These are phyloP conservation scores for Hesperophylax magnus DNA, from an alignment of 1,140 invertebrate genomes.

Conservation along the genomic window DNA sequence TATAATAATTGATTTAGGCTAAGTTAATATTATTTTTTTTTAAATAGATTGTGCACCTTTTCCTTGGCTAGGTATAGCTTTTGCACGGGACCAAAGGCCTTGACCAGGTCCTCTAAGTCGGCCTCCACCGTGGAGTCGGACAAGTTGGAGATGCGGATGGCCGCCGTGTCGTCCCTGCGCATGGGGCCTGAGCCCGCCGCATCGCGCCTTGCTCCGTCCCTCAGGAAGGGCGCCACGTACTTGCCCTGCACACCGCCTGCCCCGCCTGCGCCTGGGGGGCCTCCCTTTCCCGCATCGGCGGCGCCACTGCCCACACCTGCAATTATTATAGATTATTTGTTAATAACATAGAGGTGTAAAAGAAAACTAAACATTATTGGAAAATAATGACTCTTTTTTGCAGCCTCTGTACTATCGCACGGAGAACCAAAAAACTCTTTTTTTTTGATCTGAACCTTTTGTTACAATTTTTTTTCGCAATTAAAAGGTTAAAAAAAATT, in stretches of 20 bases:
- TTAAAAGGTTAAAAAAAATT: too few relatives aligned
- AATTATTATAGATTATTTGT: too few relatives aligned
- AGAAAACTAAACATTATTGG: too few relatives aligned
- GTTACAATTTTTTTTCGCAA: too few relatives aligned
- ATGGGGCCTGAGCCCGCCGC: conserved; percentile 75
- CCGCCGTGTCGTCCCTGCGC: conserved; percentile 85
- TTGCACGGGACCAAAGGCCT: conserved; percentile 87
- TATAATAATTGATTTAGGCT: too few relatives aligned
- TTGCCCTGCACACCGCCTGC: conserved; percentile 72
- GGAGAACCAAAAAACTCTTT: too few relatives aligned
- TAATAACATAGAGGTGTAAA: too few relatives aligned
- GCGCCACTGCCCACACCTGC: conserved; percentile 24
- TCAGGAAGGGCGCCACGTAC: conserved; percentile 89
- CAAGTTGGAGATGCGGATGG: conserved; percentile 97
- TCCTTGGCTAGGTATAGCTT: conserved; percentile 69
- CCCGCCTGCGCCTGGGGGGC: conserved; percentile 56
- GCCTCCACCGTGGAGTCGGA: conserved; percentile 96
- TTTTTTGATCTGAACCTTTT: too few relatives aligned
- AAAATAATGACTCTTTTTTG: too few relatives aligned
- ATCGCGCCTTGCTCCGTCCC: conserved; percentile 86
- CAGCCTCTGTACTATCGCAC: too few relatives aligned
- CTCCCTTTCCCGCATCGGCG: conserved; percentile 21
- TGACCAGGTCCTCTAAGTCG: conserved; percentile 96
- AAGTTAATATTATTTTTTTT: too few relatives aligned
- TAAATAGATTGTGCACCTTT: conserved; percentile 60